Base-by-base conservation (phyloP, 92 coral and sea anemone genomes). In the Actinostola sp. region DNA sequence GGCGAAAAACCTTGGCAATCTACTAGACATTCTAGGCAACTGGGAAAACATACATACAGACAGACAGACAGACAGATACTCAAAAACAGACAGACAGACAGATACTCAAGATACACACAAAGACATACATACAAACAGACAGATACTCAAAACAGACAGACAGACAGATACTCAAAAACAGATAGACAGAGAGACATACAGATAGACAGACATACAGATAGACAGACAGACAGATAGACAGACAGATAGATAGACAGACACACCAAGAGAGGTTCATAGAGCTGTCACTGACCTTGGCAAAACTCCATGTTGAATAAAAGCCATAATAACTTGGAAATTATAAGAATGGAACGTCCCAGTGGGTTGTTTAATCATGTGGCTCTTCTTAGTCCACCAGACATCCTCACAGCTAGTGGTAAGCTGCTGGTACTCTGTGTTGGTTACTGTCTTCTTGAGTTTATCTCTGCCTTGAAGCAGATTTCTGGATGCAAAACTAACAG, bases 341-440 rank as follows among this genome's bases (percentile, higher is more conserved):
- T 91, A 88, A 3, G 98, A 93, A 61, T 93, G 98, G 72, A 93
- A 93, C 1, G 98, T 88, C 13, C 94, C 94, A 36, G 87, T 84
- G 0, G 98, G 93, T 35, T 87, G 92, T 61, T 86, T 94, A 58
- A 92, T 75, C 67, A 84, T 67, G 67, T 94, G 98, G 46, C 90
- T 79, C 75, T 94, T 94, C 77, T 93, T 87, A 29, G 92, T 87
- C 88, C 86, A 69, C 98, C 98, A 94, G 34, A 89, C 88, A 53
- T 92, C 98, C 57, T 75, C 87, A 62, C 97, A 82, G 58, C 87
- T 92, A 60, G 89, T 79, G 6, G 67, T 80, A 66, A 94, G 61
- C 52, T 88, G 91, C 23, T 79, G 67, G 30, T 77, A 91, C 39
- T 79, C 83, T 6, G 32, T 63, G 39, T 68, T 68, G 33, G 58